Evolutionary conservation across 2,797 vertebrate species (phyloP), one percentile per base, ranked within the genome.

Genomic region (Silurus aristotelis): DNA sequence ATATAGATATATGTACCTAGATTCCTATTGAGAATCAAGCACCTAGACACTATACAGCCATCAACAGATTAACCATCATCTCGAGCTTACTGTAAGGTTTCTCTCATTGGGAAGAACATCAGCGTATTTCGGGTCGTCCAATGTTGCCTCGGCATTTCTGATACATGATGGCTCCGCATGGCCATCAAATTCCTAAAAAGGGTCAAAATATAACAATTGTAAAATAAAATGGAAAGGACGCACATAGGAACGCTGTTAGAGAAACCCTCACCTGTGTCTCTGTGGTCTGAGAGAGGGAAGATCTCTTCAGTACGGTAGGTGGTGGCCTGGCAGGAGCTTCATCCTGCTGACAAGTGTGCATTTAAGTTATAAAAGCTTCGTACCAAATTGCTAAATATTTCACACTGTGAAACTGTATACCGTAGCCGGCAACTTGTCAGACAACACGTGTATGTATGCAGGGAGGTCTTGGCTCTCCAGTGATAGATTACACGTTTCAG

Each of bases 321-420:
- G 76, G 48, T 17, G 52, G 27, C 10, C 82, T 68, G 19, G 6
- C 5, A 68, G 61, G 67, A 72, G 58, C 15, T 60, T 12, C 73
- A 83, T 9, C 13, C 68, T 83, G 14, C 48, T 79, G 75, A 87
- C 67, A 83, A 58, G 66, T 58, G 52, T 27, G n/a, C 22, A 67
- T n/a, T 73, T 3, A 17, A 58, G 1, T 61, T 60, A 60, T 25
- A 72, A 75, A 64, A 75, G 4, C 20, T 63, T 25, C 22, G 22
- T 56, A 60, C 6, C 43, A 63, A 85, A 55, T 15, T 14, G 12
- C 55, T 52, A 27, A 31, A 15, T 20, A 5, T 6, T 31, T 22
- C 2, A 3, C 1, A 27, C 8, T 22, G 38, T 66, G 14, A 58
- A 58, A 15, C 14, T 46, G 13, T 12, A 66, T 86, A 86, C 81